Conservation (phyloP, 2,113 vertebrate genomes). For the Apodemus speciosus region DNA sequence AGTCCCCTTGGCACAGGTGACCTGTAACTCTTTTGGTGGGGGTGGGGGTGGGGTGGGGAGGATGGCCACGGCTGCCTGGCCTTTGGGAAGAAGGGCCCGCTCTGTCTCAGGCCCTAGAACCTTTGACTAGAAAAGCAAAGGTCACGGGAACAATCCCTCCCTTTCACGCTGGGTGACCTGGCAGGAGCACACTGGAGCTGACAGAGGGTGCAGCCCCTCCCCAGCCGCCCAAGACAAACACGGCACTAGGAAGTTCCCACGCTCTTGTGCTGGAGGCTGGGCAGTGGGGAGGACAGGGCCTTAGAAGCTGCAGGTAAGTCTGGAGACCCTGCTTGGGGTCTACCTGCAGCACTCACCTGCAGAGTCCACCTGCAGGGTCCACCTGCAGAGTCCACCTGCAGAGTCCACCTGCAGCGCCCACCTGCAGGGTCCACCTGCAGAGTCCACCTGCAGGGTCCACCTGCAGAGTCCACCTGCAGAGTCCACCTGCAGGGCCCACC, state of each 20-base stretch:
- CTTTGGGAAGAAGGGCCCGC: neutral
- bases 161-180: constrained; percentile 56
- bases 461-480: rapidly evolving
- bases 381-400: rapidly evolving
- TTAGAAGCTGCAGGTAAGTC: constrained; percentile 42
- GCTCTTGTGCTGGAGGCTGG: neutral
- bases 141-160: constrained; percentile 64
- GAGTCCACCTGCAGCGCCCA: rapidly evolving
- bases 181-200: constrained; percentile 31
- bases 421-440: rapidly evolving
- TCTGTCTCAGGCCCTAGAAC: neutral
- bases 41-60: neutral
- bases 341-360: rapidly evolving
- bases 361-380: rapidly evolving
- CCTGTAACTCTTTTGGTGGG: neutral
- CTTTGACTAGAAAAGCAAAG: constrained; percentile 72
- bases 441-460: rapidly evolving
- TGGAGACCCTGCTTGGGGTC: neutral
- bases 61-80: neutral
- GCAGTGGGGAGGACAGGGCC: neutral
- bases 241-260: constrained; percentile 76
- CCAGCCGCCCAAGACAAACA: constrained; percentile 69
- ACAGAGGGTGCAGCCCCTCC: constrained; percentile 51
- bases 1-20: neutral
- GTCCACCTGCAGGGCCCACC: rapidly evolving